A percentile compares a stretch with the other conserved stretches of the same genome.
Conservation (phyloP, 2,888 invertebrate genomes). For the Aphodius sticticus region DNA sequence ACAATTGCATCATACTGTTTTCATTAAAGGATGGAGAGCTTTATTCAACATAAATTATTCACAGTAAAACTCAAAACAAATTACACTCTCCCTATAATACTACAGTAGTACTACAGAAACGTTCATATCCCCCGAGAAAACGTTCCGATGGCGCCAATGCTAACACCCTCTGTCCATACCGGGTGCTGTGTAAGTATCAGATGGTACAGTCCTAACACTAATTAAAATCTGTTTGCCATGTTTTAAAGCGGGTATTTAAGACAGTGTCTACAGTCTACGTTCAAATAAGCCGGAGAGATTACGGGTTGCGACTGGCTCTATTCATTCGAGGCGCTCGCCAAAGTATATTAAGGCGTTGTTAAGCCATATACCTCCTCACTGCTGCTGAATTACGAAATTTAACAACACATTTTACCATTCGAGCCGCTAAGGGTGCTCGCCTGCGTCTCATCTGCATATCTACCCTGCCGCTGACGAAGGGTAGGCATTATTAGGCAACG, state of each 20-base stretch:
- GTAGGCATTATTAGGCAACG: not conserved
- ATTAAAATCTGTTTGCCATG: slow-evolving; percentile 26
- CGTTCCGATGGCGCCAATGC: no score
- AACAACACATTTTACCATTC: slow-evolving; percentile 16
- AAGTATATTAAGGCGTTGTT: slow-evolving; percentile 14
- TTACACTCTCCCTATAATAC: no score
- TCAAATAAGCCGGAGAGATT: slow-evolving; percentile 18
- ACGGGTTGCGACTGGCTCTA: slow-evolving; percentile 5
- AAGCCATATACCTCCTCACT: slow-evolving; percentile 4
- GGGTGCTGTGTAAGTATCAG: slow-evolving; percentile 17
- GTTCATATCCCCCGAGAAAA: no score
- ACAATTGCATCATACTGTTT: no score
- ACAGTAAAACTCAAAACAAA: no score
- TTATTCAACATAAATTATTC: no score
- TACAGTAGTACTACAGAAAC: no score
- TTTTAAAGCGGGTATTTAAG: slow-evolving; percentile 14
- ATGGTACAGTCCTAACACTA: slow-evolving; percentile 15
- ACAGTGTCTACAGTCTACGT: slow-evolving; percentile 8
- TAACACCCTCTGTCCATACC: not conserved
- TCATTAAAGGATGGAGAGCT: no score
- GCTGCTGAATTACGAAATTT: slow-evolving; percentile 16
- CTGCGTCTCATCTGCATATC: slow-evolving; percentile 22
- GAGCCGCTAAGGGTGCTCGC: not conserved
- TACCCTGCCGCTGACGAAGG: not conserved
- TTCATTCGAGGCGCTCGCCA: not conserved